phyloP scores from a whole-genome alignment of 2,113 vertebrate genomes.

The Tricholaema leucomelas region DNA sequence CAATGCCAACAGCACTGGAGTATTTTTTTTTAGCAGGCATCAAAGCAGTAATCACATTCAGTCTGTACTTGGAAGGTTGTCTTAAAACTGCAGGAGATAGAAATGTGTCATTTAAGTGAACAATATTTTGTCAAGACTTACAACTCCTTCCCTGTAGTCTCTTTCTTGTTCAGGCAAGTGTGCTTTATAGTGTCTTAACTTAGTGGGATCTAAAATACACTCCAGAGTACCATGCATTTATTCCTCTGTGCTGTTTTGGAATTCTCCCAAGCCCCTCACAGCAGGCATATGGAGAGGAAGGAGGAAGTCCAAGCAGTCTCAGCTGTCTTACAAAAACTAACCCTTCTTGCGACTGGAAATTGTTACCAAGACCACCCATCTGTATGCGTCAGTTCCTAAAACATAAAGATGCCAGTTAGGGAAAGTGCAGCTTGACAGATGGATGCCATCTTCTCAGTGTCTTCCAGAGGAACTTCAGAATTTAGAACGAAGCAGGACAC shows the following conservation, averaged over 20 bases:
- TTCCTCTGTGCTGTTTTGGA: background rate
- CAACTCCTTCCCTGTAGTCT: background rate
- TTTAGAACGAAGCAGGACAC: conserved; percentile 18
- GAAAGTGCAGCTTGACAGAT: background rate
- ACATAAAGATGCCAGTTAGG: background rate
- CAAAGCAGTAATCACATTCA: background rate
- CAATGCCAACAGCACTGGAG: too few relatives aligned
- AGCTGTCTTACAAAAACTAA: background rate
- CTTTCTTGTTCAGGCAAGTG: background rate
- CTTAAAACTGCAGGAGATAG: background rate
- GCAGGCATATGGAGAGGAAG: background rate
- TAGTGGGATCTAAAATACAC: background rate
- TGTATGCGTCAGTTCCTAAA: background rate
- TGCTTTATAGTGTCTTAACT: background rate
- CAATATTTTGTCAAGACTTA: background rate
- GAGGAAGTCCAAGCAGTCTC: background rate
- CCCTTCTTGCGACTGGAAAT: background rate
- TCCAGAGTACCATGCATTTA: background rate
- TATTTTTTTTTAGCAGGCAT: background rate
- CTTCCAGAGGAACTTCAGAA: conserved; percentile 2
- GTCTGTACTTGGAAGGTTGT: background rate
- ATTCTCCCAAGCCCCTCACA: background rate
- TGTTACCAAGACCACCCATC: background rate
- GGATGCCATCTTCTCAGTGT: background rate
- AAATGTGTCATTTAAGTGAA: background rate